A percentile compares a stretch with the other conserved stretches of the same genome.
phyloP scores from a whole-genome alignment of 2,797 vertebrate genomes.

The Danio albolineatus region DNA sequence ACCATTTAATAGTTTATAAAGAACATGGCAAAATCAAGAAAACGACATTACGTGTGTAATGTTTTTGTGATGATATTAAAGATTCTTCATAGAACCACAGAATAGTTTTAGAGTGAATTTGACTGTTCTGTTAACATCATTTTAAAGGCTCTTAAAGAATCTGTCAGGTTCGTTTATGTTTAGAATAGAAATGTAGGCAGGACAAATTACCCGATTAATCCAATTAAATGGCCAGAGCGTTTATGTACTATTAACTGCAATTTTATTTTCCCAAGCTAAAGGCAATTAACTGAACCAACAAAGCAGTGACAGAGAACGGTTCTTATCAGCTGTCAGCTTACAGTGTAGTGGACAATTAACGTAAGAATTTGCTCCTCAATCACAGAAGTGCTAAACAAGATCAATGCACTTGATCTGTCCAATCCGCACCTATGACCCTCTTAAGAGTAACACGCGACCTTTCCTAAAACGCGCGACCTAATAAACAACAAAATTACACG shows the following conservation, averaged over 20 bases:
- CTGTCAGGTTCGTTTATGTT: too few relatives aligned
- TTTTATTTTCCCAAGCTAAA: constrained; percentile 31
- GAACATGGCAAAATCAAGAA: too few relatives aligned
- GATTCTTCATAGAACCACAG: too few relatives aligned
- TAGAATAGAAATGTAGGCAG: too few relatives aligned
- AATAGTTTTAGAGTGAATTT: too few relatives aligned
- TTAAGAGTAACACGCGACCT: constrained; percentile 55
- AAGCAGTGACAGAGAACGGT: constrained; percentile 15
- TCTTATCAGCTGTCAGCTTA: constrained; percentile 70
- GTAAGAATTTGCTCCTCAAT: constrained; percentile 61
- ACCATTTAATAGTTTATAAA: too few relatives aligned
- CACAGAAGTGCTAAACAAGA: constrained; percentile 68
- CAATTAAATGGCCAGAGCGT: constrained; percentile 25
- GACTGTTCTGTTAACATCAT: too few relatives aligned
- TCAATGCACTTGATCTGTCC: constrained; percentile 68
- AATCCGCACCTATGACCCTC: constrained; percentile 46
- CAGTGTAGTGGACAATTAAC: constrained; percentile 56
- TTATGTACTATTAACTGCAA: constrained; percentile 22
- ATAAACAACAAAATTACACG: constrained; percentile 40
- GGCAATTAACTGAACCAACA: constrained; percentile 36
- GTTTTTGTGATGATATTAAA: too few relatives aligned
- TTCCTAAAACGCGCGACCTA: constrained; percentile 62
- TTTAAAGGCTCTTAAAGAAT: background rate
- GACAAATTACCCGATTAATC: background rate
- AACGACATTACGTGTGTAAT: too few relatives aligned